Evolutionary conservation across 2,888 invertebrate genomes (phyloP).

Genomic region (Harpalus rufipes): DNA sequence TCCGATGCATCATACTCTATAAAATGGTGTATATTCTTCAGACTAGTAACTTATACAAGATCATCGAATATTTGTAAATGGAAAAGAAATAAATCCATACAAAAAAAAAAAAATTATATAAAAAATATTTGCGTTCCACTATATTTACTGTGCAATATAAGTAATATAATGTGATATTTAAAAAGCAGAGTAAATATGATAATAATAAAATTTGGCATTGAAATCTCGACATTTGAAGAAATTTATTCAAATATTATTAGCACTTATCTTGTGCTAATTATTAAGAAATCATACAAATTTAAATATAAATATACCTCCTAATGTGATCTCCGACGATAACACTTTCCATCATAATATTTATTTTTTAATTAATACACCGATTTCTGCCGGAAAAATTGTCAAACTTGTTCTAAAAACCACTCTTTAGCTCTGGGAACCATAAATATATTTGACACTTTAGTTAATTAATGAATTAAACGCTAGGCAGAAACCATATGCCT

Average conservation of each 20-base stretch:
- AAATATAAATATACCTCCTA: neutral
- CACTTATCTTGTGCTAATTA: neutral
- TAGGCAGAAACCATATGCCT: constrained; percentile 28
- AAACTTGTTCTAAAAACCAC: neutral
- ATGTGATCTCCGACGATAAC: neutral
- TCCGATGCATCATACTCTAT: too few relatives aligned
- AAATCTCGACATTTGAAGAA: neutral
- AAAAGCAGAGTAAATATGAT: neutral
- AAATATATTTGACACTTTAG: constrained; percentile 44
- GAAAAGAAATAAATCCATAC: too few relatives aligned
- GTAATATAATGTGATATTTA: neutral
- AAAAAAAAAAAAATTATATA: too few relatives aligned
- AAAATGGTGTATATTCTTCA: too few relatives aligned
- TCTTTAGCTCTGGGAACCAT: neutral
- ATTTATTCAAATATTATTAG: neutral
- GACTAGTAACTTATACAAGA: too few relatives aligned
- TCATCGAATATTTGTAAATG: too few relatives aligned
- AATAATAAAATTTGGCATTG: neutral
- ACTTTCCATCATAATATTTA: constrained; percentile 9
- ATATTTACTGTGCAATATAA: too few relatives aligned
- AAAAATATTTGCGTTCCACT: too few relatives aligned
- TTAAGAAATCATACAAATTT: neutral
- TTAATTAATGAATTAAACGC: constrained; percentile 37
- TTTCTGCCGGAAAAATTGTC: constrained; percentile 1
- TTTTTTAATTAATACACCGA: constrained; percentile 33